Evolutionary conservation across 2,113 vertebrate genomes (phyloP).

Genomic region (Atrichornis clamosus): DNA sequence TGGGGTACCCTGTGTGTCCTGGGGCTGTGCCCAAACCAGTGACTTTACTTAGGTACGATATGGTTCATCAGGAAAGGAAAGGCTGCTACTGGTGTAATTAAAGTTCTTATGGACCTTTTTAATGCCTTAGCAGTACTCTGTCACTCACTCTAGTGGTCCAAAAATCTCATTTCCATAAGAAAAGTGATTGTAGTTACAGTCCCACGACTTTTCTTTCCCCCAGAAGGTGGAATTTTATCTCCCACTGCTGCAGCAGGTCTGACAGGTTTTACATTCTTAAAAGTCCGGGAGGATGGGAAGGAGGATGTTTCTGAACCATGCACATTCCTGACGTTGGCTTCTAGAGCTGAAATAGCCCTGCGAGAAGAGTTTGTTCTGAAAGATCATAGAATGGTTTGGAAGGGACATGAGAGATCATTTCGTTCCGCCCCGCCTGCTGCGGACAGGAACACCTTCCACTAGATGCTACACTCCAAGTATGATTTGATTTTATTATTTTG

Average conservation of each 20-base stretch:
- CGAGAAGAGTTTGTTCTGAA: not conserved
- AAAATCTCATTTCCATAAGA: not conserved
- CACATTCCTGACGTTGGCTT: not conserved
- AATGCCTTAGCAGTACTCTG: not conserved
- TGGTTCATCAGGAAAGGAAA: not conserved
- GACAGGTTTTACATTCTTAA: not conserved
- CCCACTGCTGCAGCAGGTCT: not conserved
- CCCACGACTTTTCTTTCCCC: fast-evolving
- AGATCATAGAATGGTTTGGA: not conserved
- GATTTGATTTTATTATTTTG: not conserved
- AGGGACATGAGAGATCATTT: not conserved
- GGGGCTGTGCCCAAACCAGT: not conserved
- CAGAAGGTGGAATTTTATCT: not conserved
- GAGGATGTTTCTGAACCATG: not conserved
- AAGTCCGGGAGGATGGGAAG: not conserved
- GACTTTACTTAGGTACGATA: not conserved
- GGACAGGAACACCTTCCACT: not conserved
- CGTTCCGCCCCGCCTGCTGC: not conserved
- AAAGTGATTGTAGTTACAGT: not conserved
- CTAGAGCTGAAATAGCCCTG: not conserved
- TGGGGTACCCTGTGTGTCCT: fast-evolving
- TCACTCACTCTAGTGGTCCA: not conserved
- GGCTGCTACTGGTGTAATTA: not conserved
- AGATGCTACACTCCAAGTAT: not conserved
- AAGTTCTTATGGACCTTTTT: not conserved